Conservation (phyloP, 2,113 vertebrate genomes). For the Hippocampus comes region DNA sequence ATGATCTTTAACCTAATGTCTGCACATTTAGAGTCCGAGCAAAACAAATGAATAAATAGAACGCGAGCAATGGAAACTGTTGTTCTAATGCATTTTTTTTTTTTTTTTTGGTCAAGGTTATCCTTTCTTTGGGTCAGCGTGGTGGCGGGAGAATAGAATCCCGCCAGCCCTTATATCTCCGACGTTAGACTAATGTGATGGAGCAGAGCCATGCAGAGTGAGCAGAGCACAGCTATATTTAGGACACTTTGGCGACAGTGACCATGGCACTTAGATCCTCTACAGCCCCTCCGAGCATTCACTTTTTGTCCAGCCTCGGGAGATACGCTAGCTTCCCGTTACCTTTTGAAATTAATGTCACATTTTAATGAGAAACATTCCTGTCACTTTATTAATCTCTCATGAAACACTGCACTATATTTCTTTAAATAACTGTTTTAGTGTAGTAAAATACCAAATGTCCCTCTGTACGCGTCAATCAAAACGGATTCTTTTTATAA, state of each 20-base stretch:
- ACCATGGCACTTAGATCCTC: slow-evolving; percentile 51
- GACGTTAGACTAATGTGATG: slow-evolving; percentile 51
- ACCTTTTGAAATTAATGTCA: slow-evolving; percentile 47
- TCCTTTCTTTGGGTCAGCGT: slow-evolving; percentile 21
- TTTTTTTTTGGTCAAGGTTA: slow-evolving; percentile 17
- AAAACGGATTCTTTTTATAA: background rate
- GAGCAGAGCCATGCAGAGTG: slow-evolving; percentile 43
- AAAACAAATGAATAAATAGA: background rate
- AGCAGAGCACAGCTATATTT: slow-evolving; percentile 57
- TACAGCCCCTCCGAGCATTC: slow-evolving; percentile 44
- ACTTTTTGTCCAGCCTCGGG: slow-evolving; percentile 51
- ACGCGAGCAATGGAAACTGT: background rate
- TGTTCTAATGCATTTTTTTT: slow-evolving; percentile 22
- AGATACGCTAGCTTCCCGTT: slow-evolving; percentile 44
- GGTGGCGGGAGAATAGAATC: slow-evolving; percentile 28
- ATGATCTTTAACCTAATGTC: background rate
- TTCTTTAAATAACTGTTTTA: background rate
- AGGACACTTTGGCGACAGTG: slow-evolving; percentile 53
- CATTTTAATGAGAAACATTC: slow-evolving; percentile 46
- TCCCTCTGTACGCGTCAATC: background rate
- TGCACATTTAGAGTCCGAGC: background rate
- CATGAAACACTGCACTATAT: slow-evolving; percentile 17
- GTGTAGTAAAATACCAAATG: background rate
- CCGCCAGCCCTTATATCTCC: slow-evolving; percentile 29
- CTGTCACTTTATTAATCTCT: background rate